A percentile compares a stretch with the other conserved stretches of the same genome.
These are phyloP conservation scores for Troilus luridus DNA, from an alignment of 2,888 invertebrate genomes.

Conservation along the genomic window DNA sequence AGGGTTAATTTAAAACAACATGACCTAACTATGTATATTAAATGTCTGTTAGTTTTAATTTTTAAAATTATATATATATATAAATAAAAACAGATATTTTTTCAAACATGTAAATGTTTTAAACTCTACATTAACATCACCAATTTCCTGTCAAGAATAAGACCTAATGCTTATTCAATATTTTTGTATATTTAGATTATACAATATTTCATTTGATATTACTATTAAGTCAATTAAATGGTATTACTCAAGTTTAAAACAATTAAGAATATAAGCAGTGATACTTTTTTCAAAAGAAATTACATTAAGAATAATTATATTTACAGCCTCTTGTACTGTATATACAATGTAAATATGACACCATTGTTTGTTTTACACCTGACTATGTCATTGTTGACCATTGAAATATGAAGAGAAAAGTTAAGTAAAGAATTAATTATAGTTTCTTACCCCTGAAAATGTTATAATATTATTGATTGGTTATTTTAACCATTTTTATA, in stretches of 20 bases:
- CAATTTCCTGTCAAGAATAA: conserved; percentile 57
- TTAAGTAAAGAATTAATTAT: conserved; percentile 62
- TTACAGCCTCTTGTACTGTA: conserved; percentile 65
- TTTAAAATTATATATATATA: not conserved
- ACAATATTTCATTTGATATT: conserved; percentile 62
- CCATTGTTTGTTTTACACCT: conserved; percentile 65
- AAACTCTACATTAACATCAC: conserved; percentile 52
- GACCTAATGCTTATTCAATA: conserved; percentile 62
- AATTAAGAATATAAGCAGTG: conserved; percentile 61
- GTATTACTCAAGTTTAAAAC: conserved; percentile 62
- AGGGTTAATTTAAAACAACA: conserved; percentile 14
- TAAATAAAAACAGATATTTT: conserved; percentile 49
- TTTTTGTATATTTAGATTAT: conserved; percentile 64
- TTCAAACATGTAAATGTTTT: conserved; percentile 47
- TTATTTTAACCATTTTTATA: conserved; percentile 56
- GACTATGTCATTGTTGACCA: conserved; percentile 65
- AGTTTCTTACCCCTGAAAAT: conserved; percentile 58
- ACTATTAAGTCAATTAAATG: conserved; percentile 64
- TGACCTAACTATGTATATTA: conserved; percentile 23
- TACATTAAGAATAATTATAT: conserved; percentile 58
- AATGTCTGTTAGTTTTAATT: conserved; percentile 16
- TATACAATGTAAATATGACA: conserved; percentile 66
- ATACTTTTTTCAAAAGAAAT: conserved; percentile 61
- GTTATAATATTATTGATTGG: conserved; percentile 48
- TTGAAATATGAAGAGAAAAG: conserved; percentile 65